phyloP scores from a whole-genome alignment of 2,797 vertebrate species.

The Paramormyrops hopkinsi region DNA sequence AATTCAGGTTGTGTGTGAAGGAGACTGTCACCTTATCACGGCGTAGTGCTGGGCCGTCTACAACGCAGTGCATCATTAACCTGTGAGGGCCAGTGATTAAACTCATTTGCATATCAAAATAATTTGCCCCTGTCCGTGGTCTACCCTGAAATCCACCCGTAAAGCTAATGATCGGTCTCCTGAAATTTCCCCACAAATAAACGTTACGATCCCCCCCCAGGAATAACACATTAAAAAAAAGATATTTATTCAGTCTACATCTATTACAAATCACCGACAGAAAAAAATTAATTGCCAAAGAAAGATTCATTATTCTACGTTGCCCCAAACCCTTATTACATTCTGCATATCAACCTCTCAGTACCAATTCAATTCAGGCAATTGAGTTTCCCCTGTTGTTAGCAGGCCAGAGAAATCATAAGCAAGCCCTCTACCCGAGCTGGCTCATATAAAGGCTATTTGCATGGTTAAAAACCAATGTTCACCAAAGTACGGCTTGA shows the following conservation, averaged over 20 bases:
- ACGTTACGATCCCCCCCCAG: background rate
- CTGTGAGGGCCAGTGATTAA: background rate
- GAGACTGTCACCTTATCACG: background rate
- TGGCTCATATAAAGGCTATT: slow-evolving; percentile 4
- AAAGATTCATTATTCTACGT: background rate
- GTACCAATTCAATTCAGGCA: background rate
- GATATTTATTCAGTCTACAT: background rate
- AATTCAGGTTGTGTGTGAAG: background rate
- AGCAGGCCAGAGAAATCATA: background rate
- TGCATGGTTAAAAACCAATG: background rate
- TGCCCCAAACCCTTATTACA: background rate
- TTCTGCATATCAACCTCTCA: background rate
- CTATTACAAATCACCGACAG: slow-evolving; percentile 23
- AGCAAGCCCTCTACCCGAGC: background rate
- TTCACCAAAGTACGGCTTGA: slow-evolving; percentile 31
- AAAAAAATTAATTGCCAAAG: slow-evolving; percentile 17
- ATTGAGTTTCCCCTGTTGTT: background rate
- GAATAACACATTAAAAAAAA: background rate
- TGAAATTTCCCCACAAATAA: background rate
- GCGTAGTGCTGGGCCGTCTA: background rate
- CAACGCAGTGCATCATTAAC: background rate
- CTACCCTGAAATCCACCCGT: background rate
- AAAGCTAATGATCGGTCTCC: background rate
- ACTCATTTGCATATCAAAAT: background rate
- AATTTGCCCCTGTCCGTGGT: background rate